phyloP scores from a whole-genome alignment of 2,888 invertebrate genomes.

The Parthenolecanium corni region DNA sequence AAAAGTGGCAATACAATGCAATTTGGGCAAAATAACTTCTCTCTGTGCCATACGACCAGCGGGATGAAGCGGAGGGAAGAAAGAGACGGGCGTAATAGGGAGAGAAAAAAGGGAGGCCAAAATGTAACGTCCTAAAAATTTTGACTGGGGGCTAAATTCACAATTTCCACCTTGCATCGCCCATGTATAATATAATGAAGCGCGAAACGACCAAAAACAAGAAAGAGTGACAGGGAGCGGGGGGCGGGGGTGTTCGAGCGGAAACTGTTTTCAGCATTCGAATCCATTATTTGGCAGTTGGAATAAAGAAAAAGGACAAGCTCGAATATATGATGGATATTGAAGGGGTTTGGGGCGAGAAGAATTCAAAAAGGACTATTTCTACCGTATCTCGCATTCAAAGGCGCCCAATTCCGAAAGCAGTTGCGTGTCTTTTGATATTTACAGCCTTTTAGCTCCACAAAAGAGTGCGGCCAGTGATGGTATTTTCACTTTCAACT shows the following conservation, averaged over 20 bases:
- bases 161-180: too few relatives aligned
- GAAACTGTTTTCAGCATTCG: neutral
- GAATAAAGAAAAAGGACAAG: neutral
- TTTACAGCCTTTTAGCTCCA: neutral
- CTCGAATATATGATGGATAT: neutral
- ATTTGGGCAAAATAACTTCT: too few relatives aligned
- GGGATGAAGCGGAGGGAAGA: too few relatives aligned
- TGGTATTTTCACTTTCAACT: neutral
- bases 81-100: too few relatives aligned
- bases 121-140: too few relatives aligned
- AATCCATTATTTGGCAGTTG: constrained; percentile 1
- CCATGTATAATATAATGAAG: neutral
- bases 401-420: neutral
- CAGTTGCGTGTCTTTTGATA: neutral
- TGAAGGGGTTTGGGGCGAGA: too few relatives aligned
- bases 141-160: too few relatives aligned
- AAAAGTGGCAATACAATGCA: too few relatives aligned
- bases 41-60: too few relatives aligned
- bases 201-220: neutral
- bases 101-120: too few relatives aligned
- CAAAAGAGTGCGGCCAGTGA: neutral
- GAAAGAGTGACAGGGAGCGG: neutral
- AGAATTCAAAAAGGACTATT: neutral
- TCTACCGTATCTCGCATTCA: neutral
- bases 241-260: constrained; percentile 1